These are phyloP conservation scores for Bufotes viridis DNA, from an alignment of 2,797 vertebrate genomes.

Conservation along the genomic window DNA sequence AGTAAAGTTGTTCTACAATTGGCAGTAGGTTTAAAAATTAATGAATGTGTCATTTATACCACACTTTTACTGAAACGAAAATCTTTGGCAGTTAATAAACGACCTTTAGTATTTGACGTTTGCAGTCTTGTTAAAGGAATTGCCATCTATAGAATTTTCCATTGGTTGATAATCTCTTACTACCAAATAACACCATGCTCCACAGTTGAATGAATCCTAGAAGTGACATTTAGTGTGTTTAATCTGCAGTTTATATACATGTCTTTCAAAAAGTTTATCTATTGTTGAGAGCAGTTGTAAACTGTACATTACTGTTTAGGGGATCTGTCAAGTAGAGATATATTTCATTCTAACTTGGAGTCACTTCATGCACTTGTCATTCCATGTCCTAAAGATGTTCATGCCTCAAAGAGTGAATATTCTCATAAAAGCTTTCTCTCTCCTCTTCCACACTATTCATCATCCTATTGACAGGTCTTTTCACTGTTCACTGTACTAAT, in stretches of 20 bases:
- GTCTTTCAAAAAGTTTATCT: background rate
- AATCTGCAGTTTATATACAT: background rate
- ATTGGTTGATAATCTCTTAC: background rate
- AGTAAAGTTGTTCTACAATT: no score
- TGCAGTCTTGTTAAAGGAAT: background rate
- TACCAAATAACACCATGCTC: background rate
- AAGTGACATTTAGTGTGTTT: background rate
- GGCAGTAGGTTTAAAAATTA: no score
- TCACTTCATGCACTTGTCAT: conserved; percentile 35
- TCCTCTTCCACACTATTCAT: background rate
- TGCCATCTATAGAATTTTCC: background rate
- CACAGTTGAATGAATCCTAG: background rate
- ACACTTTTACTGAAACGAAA: background rate
- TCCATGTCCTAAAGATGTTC: conserved; percentile 33
- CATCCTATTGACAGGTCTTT: conserved; percentile 42
- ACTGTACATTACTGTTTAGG: background rate
- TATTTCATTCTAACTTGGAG: conserved; percentile 10
- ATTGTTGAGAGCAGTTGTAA: background rate
- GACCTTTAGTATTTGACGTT: background rate
- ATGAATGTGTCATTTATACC: background rate
- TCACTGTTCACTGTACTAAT: conserved; percentile 9
- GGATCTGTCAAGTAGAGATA: background rate
- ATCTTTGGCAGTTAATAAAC: background rate
- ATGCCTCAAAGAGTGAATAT: conserved; percentile 5
- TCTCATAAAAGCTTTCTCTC: conserved; percentile 34